Percentiles rank a stretch among this genome's conserved stretches.
Conservation (phyloP, 2,113 vertebrate species). For the Vireo altiloquus region DNA sequence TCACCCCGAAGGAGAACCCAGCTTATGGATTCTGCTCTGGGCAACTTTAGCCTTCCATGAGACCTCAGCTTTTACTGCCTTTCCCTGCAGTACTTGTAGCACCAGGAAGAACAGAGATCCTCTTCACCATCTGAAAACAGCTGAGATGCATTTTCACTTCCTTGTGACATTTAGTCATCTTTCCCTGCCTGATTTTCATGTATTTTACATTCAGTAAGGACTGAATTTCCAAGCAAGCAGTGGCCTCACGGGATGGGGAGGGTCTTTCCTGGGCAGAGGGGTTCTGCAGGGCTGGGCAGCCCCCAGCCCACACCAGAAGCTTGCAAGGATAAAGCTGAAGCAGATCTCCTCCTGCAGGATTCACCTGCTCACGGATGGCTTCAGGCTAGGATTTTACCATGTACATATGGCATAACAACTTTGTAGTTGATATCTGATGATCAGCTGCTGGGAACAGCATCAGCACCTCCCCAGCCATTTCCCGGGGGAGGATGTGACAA, state of each 20-base stretch:
- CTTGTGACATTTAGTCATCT: not conserved
- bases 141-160: not conserved
- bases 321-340: not conserved
- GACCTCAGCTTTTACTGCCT: not conserved
- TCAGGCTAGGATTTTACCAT: not conserved
- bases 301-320: fast-evolving
- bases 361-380: not conserved
- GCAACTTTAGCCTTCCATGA: not conserved
- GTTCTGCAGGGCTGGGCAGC: fast-evolving
- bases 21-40: not conserved
- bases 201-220: not conserved
- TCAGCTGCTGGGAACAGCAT: not conserved
- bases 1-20: not conserved
- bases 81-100: not conserved
- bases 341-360: not conserved
- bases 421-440: not conserved
- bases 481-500: not conserved
- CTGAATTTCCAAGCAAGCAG: not conserved
- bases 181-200: not conserved
- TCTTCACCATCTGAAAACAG: not conserved
- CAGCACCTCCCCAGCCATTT: not conserved
- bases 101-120: not conserved
- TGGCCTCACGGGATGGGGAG: fast-evolving
- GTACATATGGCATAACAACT: not conserved
- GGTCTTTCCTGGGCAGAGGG: not conserved